A percentile compares a stretch with the other conserved stretches of the same genome.
Conservation (phyloP, 2,113 vertebrate genomes). For the Etheostoma spectabile region DNA sequence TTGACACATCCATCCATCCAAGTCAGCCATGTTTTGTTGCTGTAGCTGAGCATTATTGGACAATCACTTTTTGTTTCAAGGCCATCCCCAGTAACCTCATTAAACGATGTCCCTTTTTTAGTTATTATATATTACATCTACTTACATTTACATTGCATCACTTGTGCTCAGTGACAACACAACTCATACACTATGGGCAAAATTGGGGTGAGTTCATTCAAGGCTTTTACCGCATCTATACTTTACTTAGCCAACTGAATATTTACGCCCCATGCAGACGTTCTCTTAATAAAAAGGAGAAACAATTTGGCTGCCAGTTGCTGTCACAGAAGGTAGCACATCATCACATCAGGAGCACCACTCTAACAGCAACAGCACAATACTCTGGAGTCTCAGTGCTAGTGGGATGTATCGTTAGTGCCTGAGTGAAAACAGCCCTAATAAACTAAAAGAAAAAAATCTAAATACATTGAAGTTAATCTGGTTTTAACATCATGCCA, state of each 20-base stretch:
- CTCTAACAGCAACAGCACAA: conserved; percentile 1
- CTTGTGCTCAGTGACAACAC: not conserved
- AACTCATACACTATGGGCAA: not conserved
- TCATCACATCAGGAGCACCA: conserved; percentile 24
- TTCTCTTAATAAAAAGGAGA: not conserved
- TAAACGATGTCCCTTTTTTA: too few relatives aligned
- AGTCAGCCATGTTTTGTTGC: too few relatives aligned
- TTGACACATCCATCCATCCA: too few relatives aligned
- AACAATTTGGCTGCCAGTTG: not conserved
- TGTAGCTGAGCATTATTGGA: too few relatives aligned
- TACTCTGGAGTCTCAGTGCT: conserved; percentile 13
- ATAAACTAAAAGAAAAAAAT: not conserved
- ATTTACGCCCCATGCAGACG: not conserved
- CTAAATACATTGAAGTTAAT: not conserved
- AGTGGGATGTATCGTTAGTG: conserved; percentile 17
- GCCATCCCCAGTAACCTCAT: too few relatives aligned
- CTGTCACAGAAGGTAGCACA: conserved; percentile 24
- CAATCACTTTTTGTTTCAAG: too few relatives aligned
- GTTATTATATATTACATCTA: too few relatives aligned
- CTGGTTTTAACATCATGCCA: not conserved
- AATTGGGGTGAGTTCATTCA: not conserved
- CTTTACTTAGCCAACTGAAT: not conserved
- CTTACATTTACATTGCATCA: too few relatives aligned
- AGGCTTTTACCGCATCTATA: not conserved
- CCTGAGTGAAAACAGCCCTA: not conserved